phyloP scores from a whole-genome alignment of 2,888 invertebrate genomes.

The Phyllotreta striolata region DNA sequence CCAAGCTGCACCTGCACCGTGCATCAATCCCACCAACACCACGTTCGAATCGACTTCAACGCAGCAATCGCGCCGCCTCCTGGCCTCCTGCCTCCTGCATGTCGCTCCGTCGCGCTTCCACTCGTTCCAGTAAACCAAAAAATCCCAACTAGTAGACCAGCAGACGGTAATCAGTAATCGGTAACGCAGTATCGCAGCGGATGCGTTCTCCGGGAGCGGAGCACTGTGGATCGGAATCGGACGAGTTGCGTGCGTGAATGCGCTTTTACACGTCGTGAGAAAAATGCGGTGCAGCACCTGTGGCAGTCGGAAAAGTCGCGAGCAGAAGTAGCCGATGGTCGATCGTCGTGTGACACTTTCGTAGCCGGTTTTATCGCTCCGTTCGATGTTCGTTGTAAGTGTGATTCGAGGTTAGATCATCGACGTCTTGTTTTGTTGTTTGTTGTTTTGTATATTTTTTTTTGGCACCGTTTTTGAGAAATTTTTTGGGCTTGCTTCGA shows the following conservation, averaged over 20 bases:
- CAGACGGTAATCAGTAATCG: too few relatives aligned
- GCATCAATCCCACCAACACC: background rate
- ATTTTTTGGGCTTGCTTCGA: background rate
- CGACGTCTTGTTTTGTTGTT: constrained; percentile 7
- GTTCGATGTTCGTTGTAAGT: constrained; percentile 21
- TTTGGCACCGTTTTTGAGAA: constrained; percentile 7
- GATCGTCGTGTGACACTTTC: constrained; percentile 33
- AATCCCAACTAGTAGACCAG: too few relatives aligned
- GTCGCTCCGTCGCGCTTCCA: too few relatives aligned
- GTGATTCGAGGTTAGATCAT: constrained; percentile 33
- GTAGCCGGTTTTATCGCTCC: constrained; percentile 20
- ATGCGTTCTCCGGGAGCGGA: constrained; percentile 14
- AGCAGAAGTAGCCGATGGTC: constrained; percentile 31
- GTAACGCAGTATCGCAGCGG: constrained; percentile 18
- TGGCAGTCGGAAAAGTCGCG: constrained; percentile 30
- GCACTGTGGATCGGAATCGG: background rate
- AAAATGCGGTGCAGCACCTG: constrained; percentile 36
- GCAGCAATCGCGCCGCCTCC: constrained; percentile 4
- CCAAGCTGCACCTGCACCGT: too few relatives aligned
- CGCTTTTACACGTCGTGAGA: background rate
- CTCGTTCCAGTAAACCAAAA: too few relatives aligned
- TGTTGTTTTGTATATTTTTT: constrained; percentile 19
- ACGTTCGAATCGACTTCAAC: too few relatives aligned
- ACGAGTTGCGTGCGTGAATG: background rate
- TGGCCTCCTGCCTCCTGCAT: background rate